Conservation (phyloP, 1,140 invertebrate species). For the Littorina saxatilis region DNA sequence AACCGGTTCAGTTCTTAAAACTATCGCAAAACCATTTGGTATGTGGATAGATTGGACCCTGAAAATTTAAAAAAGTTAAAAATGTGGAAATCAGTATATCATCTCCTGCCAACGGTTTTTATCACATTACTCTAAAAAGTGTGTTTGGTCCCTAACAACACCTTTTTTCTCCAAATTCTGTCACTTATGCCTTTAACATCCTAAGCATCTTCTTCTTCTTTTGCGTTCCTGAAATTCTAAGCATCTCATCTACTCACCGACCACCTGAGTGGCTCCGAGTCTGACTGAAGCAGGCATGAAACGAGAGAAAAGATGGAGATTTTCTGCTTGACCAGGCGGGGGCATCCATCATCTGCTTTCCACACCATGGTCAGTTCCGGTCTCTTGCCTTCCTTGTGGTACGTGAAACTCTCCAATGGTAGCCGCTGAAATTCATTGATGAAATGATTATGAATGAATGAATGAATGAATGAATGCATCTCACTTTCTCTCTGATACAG, state of each 20-base stretch:
- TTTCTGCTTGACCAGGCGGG: conserved; percentile 48
- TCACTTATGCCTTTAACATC: background rate
- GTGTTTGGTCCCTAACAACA: background rate
- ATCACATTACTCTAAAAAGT: background rate
- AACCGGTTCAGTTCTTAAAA: too few relatives aligned
- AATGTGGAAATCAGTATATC: too few relatives aligned
- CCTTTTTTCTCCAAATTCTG: background rate
- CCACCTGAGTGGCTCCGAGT: conserved; percentile 58
- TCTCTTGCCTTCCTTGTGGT: conserved; percentile 53
- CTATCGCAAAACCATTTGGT: too few relatives aligned
- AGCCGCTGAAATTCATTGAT: conserved; percentile 51
- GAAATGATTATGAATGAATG: too few relatives aligned
- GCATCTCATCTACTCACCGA: conserved; percentile 52
- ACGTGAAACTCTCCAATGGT: conserved; percentile 46
- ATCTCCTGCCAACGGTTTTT: background rate
- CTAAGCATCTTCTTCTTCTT: too few relatives aligned
- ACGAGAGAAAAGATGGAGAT: conserved; percentile 62
- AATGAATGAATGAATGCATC: too few relatives aligned
- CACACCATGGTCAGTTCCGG: conserved; percentile 57
- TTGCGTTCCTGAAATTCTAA: too few relatives aligned
- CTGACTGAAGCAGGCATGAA: conserved; percentile 50
- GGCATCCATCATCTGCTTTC: conserved; percentile 44
- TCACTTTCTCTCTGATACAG: too few relatives aligned
- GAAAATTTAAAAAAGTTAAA: too few relatives aligned
- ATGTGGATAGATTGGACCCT: too few relatives aligned